Evolutionary conservation across 2,797 vertebrate species (phyloP).

Genomic region (Sciurus vulgaris): DNA sequence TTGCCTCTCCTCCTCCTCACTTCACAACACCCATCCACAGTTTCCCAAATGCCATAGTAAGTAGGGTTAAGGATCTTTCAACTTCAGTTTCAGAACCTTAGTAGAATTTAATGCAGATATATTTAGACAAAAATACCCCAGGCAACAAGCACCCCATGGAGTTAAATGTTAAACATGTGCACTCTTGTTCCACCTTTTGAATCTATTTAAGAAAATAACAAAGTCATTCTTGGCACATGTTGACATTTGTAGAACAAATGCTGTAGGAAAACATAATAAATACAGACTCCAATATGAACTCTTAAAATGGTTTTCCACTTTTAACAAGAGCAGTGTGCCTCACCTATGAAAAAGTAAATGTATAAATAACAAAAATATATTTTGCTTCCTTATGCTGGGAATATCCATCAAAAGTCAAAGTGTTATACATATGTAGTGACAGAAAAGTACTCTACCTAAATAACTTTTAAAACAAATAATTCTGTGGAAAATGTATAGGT

Average conservation of each 20-base stretch:
- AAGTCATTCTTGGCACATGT: neutral
- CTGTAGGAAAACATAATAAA: neutral
- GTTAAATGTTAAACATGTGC: neutral
- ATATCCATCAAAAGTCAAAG: neutral
- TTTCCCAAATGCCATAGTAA: neutral
- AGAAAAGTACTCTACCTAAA: conserved; percentile 14
- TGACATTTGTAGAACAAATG: conserved; percentile 58
- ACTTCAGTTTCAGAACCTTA: neutral
- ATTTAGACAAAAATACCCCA: neutral
- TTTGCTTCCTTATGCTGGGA: neutral
- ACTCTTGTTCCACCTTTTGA: neutral
- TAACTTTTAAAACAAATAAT: neutral
- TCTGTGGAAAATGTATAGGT: neutral
- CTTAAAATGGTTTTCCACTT: neutral
- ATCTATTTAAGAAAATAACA: conserved; percentile 48
- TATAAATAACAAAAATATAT: neutral
- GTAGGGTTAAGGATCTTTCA: neutral
- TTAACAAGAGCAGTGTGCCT: neutral
- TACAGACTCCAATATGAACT: neutral
- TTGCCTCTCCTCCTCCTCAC: neutral
- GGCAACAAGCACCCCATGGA: neutral
- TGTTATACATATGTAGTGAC: neutral
- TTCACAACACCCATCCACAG: neutral
- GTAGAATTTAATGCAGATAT: neutral
- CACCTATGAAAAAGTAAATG: neutral